These are phyloP conservation scores for Cosmia trapezina DNA, from an alignment of 2,888 invertebrate species.

Conservation along the genomic window DNA sequence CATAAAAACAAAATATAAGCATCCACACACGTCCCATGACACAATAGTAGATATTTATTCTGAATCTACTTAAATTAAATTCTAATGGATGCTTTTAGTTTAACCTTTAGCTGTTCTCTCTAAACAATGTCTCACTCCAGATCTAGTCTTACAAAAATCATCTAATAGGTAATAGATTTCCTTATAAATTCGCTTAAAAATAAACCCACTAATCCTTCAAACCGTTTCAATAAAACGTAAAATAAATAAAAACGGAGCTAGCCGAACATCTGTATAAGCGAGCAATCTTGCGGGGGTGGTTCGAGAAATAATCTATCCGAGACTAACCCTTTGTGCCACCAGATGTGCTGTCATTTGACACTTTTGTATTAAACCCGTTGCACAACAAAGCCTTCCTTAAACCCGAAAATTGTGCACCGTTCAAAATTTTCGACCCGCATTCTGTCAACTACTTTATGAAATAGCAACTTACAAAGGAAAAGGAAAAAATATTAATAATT, in stretches of 20 bases:
- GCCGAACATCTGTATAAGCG: slow-evolving; percentile 88
- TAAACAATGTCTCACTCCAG: not conserved
- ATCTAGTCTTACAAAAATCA: not conserved
- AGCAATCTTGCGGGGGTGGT: slow-evolving; percentile 89
- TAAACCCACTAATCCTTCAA: slow-evolving; percentile 70
- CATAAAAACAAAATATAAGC: too few relatives aligned
- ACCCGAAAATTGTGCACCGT: slow-evolving; percentile 89
- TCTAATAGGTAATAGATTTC: slow-evolving; percentile 7
- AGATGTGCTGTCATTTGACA: slow-evolving; percentile 91
- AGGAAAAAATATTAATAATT: slow-evolving; percentile 56
- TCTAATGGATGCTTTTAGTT: too few relatives aligned
- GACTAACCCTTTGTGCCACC: slow-evolving; percentile 89
- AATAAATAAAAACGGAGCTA: slow-evolving; percentile 71
- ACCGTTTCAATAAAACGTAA: slow-evolving; percentile 71
- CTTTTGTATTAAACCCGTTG: slow-evolving; percentile 90
- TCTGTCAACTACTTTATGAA: slow-evolving; percentile 82
- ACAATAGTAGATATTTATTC: not conserved
- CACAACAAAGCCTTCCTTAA: slow-evolving; percentile 90
- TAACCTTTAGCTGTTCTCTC: not conserved
- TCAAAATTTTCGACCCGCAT: slow-evolving; percentile 88
- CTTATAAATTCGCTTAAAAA: slow-evolving; percentile 42
- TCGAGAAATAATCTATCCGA: slow-evolving; percentile 90
- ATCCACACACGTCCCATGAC: too few relatives aligned
- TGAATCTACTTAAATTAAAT: not conserved
- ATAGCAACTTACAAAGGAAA: slow-evolving; percentile 66